phyloP scores from a whole-genome alignment of 2,113 vertebrate genomes.

The Pterocles orientalis region DNA sequence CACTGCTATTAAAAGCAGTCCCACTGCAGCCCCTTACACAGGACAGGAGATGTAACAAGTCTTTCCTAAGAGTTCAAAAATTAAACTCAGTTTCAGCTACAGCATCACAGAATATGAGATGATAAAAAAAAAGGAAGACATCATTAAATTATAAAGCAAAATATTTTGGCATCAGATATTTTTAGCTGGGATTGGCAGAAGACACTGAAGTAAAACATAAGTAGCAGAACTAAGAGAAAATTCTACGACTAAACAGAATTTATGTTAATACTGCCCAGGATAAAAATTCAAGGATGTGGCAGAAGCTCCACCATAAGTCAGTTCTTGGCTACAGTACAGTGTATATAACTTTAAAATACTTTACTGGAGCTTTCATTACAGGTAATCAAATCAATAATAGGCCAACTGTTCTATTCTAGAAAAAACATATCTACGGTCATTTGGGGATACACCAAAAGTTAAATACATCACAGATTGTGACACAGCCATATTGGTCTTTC shows the following conservation, averaged over 20 bases:
- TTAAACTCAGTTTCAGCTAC: not conserved
- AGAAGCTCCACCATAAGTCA: not conserved
- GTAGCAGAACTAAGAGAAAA: conserved; percentile 27
- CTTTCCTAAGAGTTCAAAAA: not conserved
- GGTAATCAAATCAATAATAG: not conserved
- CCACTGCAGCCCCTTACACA: not conserved
- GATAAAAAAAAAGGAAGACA: not conserved
- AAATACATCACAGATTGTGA: not conserved
- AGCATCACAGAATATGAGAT: not conserved
- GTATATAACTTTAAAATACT: not conserved
- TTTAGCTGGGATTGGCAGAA: conserved; percentile 37
- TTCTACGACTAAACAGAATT: not conserved
- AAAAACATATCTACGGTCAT: not conserved
- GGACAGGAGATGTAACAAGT: not conserved
- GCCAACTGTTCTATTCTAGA: not conserved
- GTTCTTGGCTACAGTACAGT: not conserved
- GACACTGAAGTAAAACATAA: not conserved
- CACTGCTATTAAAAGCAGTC: not conserved
- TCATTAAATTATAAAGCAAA: conserved; percentile 30
- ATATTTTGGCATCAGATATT: conserved; percentile 34
- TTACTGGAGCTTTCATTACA: not conserved
- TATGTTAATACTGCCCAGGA: not conserved
- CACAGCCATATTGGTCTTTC: not conserved
- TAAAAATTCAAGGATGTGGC: conserved; percentile 11
- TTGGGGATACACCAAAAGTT: not conserved